phyloP scores from a whole-genome alignment of 2,797 vertebrate genomes.

The Peromyscus attwateri region DNA sequence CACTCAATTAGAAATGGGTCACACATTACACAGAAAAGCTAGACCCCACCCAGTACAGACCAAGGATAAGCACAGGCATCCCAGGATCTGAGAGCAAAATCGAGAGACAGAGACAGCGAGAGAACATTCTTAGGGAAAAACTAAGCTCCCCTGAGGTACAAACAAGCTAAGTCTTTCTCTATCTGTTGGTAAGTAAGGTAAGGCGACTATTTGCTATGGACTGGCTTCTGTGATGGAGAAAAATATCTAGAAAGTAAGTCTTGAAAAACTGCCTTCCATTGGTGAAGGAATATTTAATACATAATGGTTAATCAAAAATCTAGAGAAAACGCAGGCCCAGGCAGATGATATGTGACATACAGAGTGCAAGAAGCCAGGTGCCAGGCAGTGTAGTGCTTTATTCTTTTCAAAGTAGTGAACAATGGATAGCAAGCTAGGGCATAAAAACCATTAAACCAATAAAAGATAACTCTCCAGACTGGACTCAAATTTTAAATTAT shows the following conservation, averaged over 20 bases:
- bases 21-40: not conserved
- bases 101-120: not conserved
- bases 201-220: not conserved
- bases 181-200: not conserved
- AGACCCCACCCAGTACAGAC: accelerated
- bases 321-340: not conserved
- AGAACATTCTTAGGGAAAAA: not conserved
- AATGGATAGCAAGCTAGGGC: not conserved
- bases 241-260: not conserved
- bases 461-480: not conserved
- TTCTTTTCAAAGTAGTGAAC: slow-evolving; percentile 23
- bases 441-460: slow-evolving; percentile 34
- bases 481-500: slow-evolving; percentile 49
- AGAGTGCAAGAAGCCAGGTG: not conserved
- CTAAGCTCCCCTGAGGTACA: not conserved
- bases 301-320: not conserved
- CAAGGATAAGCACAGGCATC: accelerated
- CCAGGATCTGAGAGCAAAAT: not conserved
- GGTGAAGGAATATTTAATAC: not conserved
- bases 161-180: not conserved
- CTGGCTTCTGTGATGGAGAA: not conserved
- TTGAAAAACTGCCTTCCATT: not conserved
- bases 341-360: not conserved
- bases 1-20: not conserved
- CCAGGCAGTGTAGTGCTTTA: not conserved